A percentile compares a stretch with the other conserved stretches of the same genome.
These are phyloP conservation scores for Platynereis dumerilii DNA, from an alignment of 2,888 invertebrate genomes.

Conservation along the genomic window DNA sequence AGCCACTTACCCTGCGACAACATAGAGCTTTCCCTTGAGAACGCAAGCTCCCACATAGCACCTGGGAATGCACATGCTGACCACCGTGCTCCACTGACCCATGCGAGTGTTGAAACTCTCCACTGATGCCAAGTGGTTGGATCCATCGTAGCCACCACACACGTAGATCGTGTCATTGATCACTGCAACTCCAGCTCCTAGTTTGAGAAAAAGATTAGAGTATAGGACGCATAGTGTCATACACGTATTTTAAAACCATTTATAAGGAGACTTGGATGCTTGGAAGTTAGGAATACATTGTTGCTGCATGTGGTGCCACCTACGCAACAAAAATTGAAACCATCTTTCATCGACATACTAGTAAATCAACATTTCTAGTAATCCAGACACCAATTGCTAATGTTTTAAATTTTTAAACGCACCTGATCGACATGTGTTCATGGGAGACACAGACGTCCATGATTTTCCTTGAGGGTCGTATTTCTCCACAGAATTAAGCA, in stretches of 20 bases:
- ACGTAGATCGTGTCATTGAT: conserved; percentile 58
- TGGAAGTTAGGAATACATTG: too few relatives aligned
- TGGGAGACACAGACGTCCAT: conserved; percentile 56
- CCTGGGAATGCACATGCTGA: conserved; percentile 55
- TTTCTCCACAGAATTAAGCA: conserved; percentile 57
- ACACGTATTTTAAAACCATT: too few relatives aligned
- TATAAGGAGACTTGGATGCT: too few relatives aligned
- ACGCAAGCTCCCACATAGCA: conserved; percentile 62
- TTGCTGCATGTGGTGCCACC: too few relatives aligned
- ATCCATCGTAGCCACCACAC: conserved; percentile 62
- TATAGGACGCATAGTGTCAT: too few relatives aligned
- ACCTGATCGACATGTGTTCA: conserved; percentile 60
- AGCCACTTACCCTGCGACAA: conserved; percentile 56
- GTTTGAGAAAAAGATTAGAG: too few relatives aligned
- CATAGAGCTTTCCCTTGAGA: conserved; percentile 58
- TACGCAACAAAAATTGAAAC: too few relatives aligned
- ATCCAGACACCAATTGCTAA: too few relatives aligned
- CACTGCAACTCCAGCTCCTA: conserved; percentile 61
- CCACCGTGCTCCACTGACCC: conserved; percentile 55
- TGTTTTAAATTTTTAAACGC: too few relatives aligned
- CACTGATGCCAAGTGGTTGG: conserved; percentile 57
- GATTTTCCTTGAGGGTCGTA: conserved; percentile 52
- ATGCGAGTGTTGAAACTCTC: conserved; percentile 57
- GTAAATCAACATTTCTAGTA: too few relatives aligned
- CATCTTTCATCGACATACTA: too few relatives aligned